Evolutionary conservation across 2,888 invertebrate species (phyloP), one percentile per base, ranked within the genome.

Genomic region (Morinoia aosen): DNA sequence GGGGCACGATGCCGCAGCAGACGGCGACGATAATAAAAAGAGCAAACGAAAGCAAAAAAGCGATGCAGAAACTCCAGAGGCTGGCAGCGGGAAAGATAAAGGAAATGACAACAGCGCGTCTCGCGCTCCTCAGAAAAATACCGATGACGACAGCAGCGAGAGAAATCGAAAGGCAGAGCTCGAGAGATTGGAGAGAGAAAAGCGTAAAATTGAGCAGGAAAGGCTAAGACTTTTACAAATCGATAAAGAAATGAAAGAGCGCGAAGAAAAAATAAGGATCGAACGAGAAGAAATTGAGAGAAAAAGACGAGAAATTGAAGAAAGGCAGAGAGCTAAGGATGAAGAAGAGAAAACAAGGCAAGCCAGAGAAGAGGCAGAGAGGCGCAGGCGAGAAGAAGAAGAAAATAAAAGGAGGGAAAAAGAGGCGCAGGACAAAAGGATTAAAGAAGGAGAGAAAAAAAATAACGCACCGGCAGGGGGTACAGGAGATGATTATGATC

Each of bases 381-480:
- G 25, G 56, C 48, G 48, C 48, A 33, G 25, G 12, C 40, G 91
- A 91, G 11, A 12, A 25, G 91, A 33, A 25, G 91, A 91, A 48
- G 91, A 93, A 33, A 93, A 57, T 58, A 57, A 57, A 93, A 57
- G 19, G 40, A 93, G 57, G 57, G 93, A 93, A 33, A 93, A 93
- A 33, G 25, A 93, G 57, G 93, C 93, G 57, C 93, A 93, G 40
- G 58, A 93, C 19, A 93, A 57, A 48, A 14, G 93, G 33, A 39
- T 93, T 0, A 93, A 57, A 33, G 93, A 93, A 25, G 40, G 93
- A 76, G 76, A 33, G 25, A 16, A 16, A 2, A 76, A 76, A 33
- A 33, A 76, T 33, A 33, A 76, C 56, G 93, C 57, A 5, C 4
- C 57, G 48, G 57, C 19, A 57, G 33, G 40, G 33, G 93, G n/a